These are phyloP conservation scores for Malurus leucopterus DNA, from an alignment of 2,797 vertebrate genomes.

Conservation along the genomic window DNA sequence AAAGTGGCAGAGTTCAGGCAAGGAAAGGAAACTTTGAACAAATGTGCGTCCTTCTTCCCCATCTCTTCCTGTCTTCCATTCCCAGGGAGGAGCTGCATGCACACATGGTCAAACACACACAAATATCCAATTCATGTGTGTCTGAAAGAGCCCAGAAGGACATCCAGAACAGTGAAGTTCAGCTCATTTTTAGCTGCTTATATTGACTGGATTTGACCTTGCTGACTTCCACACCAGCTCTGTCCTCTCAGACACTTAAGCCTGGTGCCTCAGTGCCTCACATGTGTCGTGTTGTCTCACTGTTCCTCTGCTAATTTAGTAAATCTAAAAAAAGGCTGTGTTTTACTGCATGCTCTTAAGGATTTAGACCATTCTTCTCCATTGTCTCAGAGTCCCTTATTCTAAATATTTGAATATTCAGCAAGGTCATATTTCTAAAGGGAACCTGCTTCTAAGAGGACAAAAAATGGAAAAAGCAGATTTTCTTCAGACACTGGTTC, in stretches of 20 bases:
- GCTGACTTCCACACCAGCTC: background rate
- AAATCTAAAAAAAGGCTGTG: background rate
- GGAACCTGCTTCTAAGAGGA: background rate
- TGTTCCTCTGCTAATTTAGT: background rate
- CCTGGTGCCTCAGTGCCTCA: background rate
- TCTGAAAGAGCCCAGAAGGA: background rate
- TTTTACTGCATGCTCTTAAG: background rate
- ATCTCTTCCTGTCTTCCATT: background rate
- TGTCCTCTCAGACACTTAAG: accelerated
- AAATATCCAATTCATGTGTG: background rate
- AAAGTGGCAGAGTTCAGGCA: background rate
- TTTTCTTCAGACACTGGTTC: background rate
- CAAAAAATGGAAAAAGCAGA: background rate
- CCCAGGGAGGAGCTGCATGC: background rate
- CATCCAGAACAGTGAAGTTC: background rate
- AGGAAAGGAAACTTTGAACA: background rate
- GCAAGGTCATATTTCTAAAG: background rate
- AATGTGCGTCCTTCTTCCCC: accelerated
- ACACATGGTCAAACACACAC: background rate
- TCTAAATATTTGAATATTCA: background rate
- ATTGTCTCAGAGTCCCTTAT: background rate
- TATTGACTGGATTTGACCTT: background rate
- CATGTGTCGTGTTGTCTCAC: accelerated
- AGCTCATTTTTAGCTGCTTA: background rate
- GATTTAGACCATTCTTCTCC: background rate